These are phyloP conservation scores for Tetraodon nigroviridis DNA, from an alignment of 2,113 vertebrate genomes.

Conservation along the genomic window DNA sequence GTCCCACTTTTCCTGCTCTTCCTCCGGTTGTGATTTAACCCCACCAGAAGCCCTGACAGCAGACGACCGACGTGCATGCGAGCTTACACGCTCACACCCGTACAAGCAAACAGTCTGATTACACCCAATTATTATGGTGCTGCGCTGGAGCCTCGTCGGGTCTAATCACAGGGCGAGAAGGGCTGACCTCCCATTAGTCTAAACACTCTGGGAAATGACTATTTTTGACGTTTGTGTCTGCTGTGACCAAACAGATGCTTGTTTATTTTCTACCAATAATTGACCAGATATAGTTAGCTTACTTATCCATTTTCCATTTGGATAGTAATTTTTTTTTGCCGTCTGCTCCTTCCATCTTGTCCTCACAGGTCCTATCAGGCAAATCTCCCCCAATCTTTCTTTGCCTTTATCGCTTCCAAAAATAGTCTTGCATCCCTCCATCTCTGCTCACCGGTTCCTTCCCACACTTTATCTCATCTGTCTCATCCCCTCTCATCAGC, in stretches of 20 bases:
- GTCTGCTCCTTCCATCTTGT: neutral
- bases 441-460: neutral
- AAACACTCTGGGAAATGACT: constrained; percentile 22
- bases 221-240: constrained; percentile 16
- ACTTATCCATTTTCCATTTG: neutral
- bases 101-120: constrained; percentile 1
- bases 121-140: constrained; percentile 28
- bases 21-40: neutral
- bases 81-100: neutral
- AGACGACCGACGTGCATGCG: neutral
- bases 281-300: no score
- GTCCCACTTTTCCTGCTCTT: neutral
- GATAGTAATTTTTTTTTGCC: neutral
- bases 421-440: neutral
- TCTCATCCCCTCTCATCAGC: neutral
- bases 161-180: constrained; percentile 17
- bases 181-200: constrained; percentile 9
- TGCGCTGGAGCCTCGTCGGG: constrained; percentile 9
- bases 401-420: neutral
- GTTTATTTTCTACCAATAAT: no score
- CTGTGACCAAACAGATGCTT: neutral
- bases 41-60: neutral
- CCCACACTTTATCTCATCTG: neutral
- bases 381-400: neutral
- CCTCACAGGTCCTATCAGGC: neutral